Base-by-base conservation (phyloP, 1,140 invertebrate species). In the Portunus trituberculatus region DNA sequence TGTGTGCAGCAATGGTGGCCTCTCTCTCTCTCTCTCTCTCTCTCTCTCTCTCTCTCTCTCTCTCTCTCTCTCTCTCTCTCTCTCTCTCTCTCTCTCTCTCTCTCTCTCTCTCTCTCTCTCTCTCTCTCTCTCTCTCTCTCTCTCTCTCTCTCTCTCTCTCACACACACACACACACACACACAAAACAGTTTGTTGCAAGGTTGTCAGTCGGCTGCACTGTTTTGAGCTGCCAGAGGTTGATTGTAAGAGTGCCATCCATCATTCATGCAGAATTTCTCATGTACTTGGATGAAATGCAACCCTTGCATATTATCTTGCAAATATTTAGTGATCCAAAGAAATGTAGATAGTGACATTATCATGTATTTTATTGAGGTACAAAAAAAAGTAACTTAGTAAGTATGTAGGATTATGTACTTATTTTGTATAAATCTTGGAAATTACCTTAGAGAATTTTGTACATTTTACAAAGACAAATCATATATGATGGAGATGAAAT, bases 401-500 rank as follows among this genome's bases (percentile, higher is more conserved):
- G 84, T 95, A 93, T 88, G 94, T 95, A 95, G 94, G 88, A 92
- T 29, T 95, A 95, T 95, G 94, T 95, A 95, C 94, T 95, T 95
- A 95, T 95, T 95, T 93, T 95, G 94, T 95, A 95, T 86, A 95
- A 86, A 91, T 88, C 91, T 88, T 92, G 91, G 83, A 93, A 82
- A 94, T 94, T 90, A 94, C 48, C 45, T 92, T 86, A n/a, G 16
- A 84, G 29, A 91, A 83, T 95, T 95, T 95, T 95, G 94, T 95
- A 95, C 94, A 95, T 95, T 95, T 95, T 95, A 90, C 92, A 48
- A 92, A 92, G 48, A 93, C 32, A 92, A 88, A 45, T 91, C 91
- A 84, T 91, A 91, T 94, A 91, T 94, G 87, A 82, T 46, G 90
- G 76, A 32, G 45, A 48, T 67, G 76, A 94, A 52, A 91, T 31